phyloP scores from a whole-genome alignment of 2,888 invertebrate species.

The Callinectes sapidus region DNA sequence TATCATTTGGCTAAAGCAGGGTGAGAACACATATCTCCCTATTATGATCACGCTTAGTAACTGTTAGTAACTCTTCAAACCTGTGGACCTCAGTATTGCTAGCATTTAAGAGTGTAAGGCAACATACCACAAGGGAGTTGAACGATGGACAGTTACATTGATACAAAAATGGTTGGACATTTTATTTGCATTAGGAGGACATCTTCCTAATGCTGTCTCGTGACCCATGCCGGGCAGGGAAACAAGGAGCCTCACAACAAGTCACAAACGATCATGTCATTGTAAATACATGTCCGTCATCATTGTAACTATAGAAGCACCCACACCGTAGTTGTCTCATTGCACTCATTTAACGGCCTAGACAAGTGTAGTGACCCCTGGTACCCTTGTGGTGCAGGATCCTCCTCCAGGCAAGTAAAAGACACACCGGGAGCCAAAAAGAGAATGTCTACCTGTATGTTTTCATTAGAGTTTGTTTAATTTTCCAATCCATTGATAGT shows the following conservation, averaged over 20 bases:
- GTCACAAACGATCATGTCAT: slow-evolving; percentile 56
- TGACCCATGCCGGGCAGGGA: neutral
- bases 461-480: neutral
- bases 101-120: slow-evolving; percentile 32
- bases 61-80: slow-evolving; percentile 8
- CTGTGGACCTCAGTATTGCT: slow-evolving; percentile 36
- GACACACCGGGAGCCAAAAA: slow-evolving; percentile 11
- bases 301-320: slow-evolving; percentile 51
- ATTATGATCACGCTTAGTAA: slow-evolving; percentile 29
- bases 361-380: slow-evolving; percentile 38
- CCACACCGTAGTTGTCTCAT: slow-evolving; percentile 50
- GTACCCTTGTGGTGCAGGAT: slow-evolving; percentile 28
- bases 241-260: slow-evolving; percentile 3
- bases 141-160: slow-evolving; percentile 15
- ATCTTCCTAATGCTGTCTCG: neutral
- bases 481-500: neutral
- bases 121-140: slow-evolving; percentile 12
- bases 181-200: slow-evolving; percentile 13
- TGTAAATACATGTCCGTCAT: slow-evolving; percentile 61
- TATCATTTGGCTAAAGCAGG: neutral
- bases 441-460: slow-evolving; percentile 6
- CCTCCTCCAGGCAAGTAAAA: neutral
- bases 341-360: slow-evolving; percentile 50
- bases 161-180: slow-evolving; percentile 14
- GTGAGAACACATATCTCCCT: slow-evolving; percentile 7